phyloP scores from a whole-genome alignment of 1,140 invertebrate genomes.

The Cotesia chilonis region DNA sequence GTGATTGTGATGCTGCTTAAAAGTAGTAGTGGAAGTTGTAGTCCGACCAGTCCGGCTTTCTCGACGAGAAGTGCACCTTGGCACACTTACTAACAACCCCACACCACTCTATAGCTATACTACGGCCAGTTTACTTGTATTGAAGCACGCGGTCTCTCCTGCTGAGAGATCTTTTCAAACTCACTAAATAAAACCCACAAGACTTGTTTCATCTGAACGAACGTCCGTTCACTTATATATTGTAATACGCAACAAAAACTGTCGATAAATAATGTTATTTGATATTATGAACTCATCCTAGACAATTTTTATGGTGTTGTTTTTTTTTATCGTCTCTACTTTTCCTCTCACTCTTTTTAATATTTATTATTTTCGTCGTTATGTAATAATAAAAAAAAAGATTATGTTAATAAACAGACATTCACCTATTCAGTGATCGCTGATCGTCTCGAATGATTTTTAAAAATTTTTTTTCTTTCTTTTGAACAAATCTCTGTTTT shows the following conservation, averaged over 20 bases:
- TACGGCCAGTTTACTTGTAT: background rate
- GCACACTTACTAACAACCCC: constrained; percentile 43
- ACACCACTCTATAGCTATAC: constrained; percentile 26
- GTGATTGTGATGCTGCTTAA: constrained; percentile 7
- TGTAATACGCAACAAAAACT: background rate
- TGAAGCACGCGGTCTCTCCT: constrained; percentile 15
- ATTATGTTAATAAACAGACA: too few relatives aligned
- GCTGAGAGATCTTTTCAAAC: constrained; percentile 16
- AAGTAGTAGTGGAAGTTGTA: constrained; percentile 37
- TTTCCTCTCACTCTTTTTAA: too few relatives aligned
- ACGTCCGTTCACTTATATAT: constrained; percentile 6
- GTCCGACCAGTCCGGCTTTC: constrained; percentile 44
- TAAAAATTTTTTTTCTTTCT: background rate
- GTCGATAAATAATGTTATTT: too few relatives aligned
- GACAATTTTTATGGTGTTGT: too few relatives aligned
- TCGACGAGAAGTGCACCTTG: constrained; percentile 47
- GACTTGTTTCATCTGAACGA: constrained; percentile 1
- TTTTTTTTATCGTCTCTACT: too few relatives aligned
- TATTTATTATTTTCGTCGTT: too few relatives aligned
- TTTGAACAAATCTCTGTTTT: background rate
- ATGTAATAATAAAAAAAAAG: too few relatives aligned
- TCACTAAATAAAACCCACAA: constrained; percentile 8
- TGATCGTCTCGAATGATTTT: too few relatives aligned
- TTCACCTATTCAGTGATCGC: too few relatives aligned
- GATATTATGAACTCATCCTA: too few relatives aligned